Evolutionary conservation across 1,140 invertebrate genomes (phyloP), one percentile per base, ranked within the genome.

Genomic region (Cotesia chilonis): DNA sequence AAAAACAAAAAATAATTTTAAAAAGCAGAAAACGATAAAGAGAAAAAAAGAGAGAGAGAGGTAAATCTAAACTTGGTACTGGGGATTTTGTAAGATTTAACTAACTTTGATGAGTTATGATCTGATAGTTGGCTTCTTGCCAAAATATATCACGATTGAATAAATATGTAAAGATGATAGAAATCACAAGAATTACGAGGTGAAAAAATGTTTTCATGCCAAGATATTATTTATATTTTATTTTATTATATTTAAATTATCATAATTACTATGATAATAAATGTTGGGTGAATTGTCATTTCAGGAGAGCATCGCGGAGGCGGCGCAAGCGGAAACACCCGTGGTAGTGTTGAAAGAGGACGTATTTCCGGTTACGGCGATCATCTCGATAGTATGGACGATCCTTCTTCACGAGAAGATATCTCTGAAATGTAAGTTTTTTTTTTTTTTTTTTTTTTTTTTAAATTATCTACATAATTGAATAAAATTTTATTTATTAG

Each of bases 351-450:
- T 78, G 84, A 87, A 73, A 81, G 82, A 78, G 81, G 83, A 80
- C 83, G 85, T 71, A 77, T 82, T 79, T 83, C 81, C 71, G 80
- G 76, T 79, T 85, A 81, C 74, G 78, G 72, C 65, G 84, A 86
- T 82, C 84, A 86, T 80, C 78, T 79, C 61, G 83, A 85, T 75
- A 84, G 77, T 61, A 84, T 86, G 81, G 85, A 87, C 73, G 82
- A 84, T 74, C 85, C 84, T 61, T 85, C 84, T 9, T 85, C 83
- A 10, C 81, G 83, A 75, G 85, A 87, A 78, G 85, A 87, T 74
- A 86, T 87, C 71, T 83, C 85, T 41, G 85, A 86, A 82, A 86
- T 87, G 85, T 86, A 84, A 66, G 81, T 81, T 73, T 14, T 47
- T 12, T 38, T 17, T 17, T 17, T 17, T 17, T 17, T 17, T 14